Conservation (phyloP, 2,888 invertebrate species). For the Choristoneura rosaceana region DNA sequence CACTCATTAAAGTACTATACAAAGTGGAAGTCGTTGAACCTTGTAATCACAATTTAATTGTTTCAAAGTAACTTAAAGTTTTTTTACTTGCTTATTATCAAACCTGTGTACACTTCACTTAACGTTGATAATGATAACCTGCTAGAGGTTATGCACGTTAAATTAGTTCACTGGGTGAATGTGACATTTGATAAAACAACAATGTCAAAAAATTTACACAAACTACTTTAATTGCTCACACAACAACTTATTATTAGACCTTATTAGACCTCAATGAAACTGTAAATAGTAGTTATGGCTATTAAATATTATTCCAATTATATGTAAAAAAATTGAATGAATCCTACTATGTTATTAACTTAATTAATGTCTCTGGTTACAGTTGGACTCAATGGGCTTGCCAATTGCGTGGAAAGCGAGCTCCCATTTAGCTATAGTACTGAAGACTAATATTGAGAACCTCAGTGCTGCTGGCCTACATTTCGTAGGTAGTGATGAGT, state of each 20-base stretch:
- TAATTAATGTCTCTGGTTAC: conserved; percentile 44
- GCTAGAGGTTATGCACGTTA: conserved; percentile 1
- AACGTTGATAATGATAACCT: conserved; percentile 8
- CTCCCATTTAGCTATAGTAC: conserved; percentile 89
- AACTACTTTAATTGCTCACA: neutral
- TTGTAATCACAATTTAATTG: neutral
- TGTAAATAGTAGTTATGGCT: too few relatives aligned
- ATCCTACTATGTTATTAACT: too few relatives aligned
- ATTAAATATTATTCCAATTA: too few relatives aligned
- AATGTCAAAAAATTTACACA: neutral
- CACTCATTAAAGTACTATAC: neutral
- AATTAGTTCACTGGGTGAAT: conserved; percentile 23
- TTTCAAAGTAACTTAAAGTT: neutral
- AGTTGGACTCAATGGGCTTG: conserved; percentile 93
- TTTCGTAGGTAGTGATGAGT: conserved; percentile 88
- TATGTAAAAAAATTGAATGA: too few relatives aligned
- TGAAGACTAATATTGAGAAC: conserved; percentile 91
- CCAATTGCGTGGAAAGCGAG: conserved; percentile 92
- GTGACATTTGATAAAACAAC: neutral
- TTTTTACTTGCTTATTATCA: conserved; percentile 10
- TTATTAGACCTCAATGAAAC: neutral
- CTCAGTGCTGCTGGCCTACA: conserved; percentile 90
- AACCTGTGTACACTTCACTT: neutral
- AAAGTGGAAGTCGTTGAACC: neutral
- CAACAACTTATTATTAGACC: too few relatives aligned